phyloP scores from a whole-genome alignment of 2,797 vertebrate species.

The Babyrousa celebensis region DNA sequence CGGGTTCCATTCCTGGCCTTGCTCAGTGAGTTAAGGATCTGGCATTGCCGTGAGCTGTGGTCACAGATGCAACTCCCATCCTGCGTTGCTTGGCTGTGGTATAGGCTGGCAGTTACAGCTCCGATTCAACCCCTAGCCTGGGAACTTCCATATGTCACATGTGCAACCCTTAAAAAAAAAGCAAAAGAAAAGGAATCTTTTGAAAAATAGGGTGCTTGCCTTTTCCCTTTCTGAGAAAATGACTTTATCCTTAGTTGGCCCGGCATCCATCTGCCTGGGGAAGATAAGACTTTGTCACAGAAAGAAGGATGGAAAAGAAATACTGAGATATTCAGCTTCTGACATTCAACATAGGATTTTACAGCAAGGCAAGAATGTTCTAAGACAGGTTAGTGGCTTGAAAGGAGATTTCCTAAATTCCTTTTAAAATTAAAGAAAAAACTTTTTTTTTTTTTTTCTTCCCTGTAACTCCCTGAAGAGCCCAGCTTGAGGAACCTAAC shows the following conservation, averaged over 20 bases:
- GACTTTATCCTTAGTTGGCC: neutral
- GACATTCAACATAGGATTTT: conserved; percentile 53
- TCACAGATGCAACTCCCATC: too few species aligned
- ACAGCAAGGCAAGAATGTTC: conserved; percentile 33
- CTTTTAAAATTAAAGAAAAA: conserved; percentile 6
- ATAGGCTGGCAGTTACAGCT: too few species aligned
- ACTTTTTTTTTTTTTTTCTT: too few species aligned
- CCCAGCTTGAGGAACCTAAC: neutral
- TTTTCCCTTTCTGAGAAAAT: conserved; percentile 52
- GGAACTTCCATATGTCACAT: too few species aligned
- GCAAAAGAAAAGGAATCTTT: neutral
- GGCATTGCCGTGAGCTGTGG: too few species aligned
- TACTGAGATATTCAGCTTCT: conserved; percentile 3
- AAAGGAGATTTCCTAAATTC: conserved; percentile 61
- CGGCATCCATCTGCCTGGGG: neutral
- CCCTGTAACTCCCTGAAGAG: neutral
- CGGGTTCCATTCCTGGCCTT: too few species aligned
- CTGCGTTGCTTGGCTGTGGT: too few species aligned
- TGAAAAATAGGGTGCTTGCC: neutral
- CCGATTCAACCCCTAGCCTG: too few species aligned
- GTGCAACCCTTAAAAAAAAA: too few species aligned
- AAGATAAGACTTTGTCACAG: conserved; percentile 19
- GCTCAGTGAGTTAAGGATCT: too few species aligned
- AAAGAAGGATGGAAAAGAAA: neutral
- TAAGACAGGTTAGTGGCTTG: conserved; percentile 37